Base-by-base conservation (phyloP, 2,888 invertebrate species). In the Hyposoter didymator region DNA sequence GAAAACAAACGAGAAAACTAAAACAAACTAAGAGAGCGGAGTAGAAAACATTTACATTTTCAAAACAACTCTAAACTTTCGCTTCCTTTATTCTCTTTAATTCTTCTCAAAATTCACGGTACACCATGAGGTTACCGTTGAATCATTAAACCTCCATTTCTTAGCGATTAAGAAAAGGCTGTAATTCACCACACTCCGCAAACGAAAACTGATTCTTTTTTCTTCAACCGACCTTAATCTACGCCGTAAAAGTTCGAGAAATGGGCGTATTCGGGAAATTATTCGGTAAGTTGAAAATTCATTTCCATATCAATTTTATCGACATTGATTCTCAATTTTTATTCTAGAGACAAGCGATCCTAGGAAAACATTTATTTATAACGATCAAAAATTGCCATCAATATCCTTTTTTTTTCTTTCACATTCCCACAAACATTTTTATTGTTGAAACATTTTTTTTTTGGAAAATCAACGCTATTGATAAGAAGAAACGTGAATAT, bases 251-350 rank as follows among this genome's bases (percentile, higher is more conserved):
- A 14, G 45, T 17, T 87, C 43, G 47, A 85, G 79, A 90, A 89
- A 92, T 92, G 93, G 89, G 91, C 66, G 64, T 89, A 79, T 82
- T 91, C 39, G 87, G 88, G 43, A 91, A 91, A 72, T 80, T 92
- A 55, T 93, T 92, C 72, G 92, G 92, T 93, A 87, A 91, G 92
- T 91, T 62, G 62, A 2, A 52, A 35, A n/a, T 2, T 59, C 14
- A 43, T 64, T 39, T 43, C 66, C 6, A 59, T 52, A 67, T 7
- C 2, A n/a, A 22, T 32, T 39, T 39, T 39, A 39, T 39, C 39
- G 39, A 39, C 1, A 39, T 39, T 32, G 7, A 49, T 2, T 19
- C 12, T n/a, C 7, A 7, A 39, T 35, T 39, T 19, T 10, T 28
- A 45, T 43, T 22, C 6, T 2, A 55, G 10, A 39, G n/a, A 32